Percentiles rank a stretch among this genome's conserved stretches.
phyloP scores from a whole-genome alignment of 2,888 invertebrate species.

The Nowickia ferox region DNA sequence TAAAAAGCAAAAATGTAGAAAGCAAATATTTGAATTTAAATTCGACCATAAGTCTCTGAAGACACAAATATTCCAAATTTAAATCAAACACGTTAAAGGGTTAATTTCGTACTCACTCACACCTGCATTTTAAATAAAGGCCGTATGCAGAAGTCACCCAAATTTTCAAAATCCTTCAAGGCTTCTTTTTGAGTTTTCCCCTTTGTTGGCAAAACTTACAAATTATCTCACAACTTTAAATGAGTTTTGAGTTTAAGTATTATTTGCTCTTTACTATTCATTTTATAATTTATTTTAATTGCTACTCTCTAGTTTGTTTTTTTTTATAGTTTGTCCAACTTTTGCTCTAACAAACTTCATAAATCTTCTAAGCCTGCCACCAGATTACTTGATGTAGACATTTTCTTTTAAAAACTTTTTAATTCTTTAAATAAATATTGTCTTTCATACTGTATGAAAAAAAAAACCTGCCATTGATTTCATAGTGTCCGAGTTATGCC shows the following conservation, averaged over 20 bases:
- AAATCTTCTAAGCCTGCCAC: conserved; percentile 14
- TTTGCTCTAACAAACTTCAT: not conserved
- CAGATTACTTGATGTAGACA: not conserved
- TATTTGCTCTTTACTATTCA: not conserved
- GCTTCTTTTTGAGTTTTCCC: no score
- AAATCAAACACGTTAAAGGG: no score
- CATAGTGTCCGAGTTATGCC: not conserved
- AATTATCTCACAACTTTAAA: not conserved
- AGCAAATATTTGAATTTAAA: no score
- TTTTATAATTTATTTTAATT: conserved; percentile 29
- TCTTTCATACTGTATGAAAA: not conserved
- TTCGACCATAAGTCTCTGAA: no score
- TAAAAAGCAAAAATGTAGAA: no score
- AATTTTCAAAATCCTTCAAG: no score
- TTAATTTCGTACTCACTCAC: no score
- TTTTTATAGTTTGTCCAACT: not conserved
- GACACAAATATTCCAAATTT: no score
- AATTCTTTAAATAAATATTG: conserved; percentile 31
- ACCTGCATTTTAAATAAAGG: no score
- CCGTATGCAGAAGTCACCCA: no score
- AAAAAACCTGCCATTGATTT: conserved; percentile 41
- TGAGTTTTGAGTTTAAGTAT: not conserved
- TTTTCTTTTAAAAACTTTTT: conserved; percentile 15
- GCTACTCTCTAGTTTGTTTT: not conserved
- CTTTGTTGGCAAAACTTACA: not conserved